Evolutionary conservation across 2,888 invertebrate species (phyloP).

Genomic region (Megastigmus dorsalis): DNA sequence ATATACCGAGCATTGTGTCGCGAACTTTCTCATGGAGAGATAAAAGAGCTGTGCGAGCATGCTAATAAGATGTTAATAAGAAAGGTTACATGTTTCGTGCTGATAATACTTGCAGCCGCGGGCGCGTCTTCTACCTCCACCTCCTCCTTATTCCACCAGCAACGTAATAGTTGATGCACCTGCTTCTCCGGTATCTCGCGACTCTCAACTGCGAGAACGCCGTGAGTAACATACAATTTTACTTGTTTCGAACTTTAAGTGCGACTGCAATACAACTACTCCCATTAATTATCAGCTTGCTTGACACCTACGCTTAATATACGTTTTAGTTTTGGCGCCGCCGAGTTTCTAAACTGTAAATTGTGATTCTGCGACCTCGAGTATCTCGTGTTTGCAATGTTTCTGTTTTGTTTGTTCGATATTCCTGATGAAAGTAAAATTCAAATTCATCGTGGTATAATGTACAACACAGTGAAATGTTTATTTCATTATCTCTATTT

Average conservation of each 20-base stretch:
- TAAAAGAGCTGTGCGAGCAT: conserved; percentile 28
- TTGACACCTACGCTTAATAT: background rate
- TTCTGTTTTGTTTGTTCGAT: too few species aligned
- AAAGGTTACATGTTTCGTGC: conserved; percentile 28
- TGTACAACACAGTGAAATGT: too few species aligned
- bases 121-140: too few species aligned
- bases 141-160: too few species aligned
- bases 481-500: too few species aligned
- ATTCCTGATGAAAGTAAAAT: background rate
- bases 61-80: conserved; percentile 47
- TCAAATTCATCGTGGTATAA: background rate
- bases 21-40: conserved; percentile 22
- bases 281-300: background rate
- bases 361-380: too few species aligned
- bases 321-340: background rate
- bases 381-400: too few species aligned
- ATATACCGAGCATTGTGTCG: conserved; percentile 38
- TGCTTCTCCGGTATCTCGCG: too few species aligned
- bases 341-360: too few species aligned
- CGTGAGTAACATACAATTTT: background rate
- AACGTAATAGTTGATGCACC: conserved; percentile 9
- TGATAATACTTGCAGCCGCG: conserved; percentile 27
- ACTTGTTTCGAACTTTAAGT: conserved; percentile 6
- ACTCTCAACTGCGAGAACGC: background rate
- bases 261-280: conserved; percentile 1